Evolutionary conservation across 2,888 invertebrate species (phyloP), one percentile per base, ranked within the genome.

Genomic region (Acanthopleura granulata): DNA sequence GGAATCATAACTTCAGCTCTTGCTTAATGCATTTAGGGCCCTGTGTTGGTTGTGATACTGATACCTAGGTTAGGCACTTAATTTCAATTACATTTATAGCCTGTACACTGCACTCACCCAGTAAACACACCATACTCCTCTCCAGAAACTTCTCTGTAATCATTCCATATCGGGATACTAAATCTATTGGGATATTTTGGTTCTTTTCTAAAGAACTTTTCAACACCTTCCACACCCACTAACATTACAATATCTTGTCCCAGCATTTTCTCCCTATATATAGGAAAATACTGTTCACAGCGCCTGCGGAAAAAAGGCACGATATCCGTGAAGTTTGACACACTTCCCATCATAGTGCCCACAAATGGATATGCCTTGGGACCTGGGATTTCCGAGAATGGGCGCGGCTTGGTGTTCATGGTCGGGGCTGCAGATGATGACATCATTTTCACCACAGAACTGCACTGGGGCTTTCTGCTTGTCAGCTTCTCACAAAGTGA

Each of bases 181-280:
- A 76, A 51, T 29, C 76, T 40, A 25, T 73, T 73, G 6, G 76
- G 76, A 73, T 70, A 74, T n/a, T 69, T 73, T 30, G 73, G 66
- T 30, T 76, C 76, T 25, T 74, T 50, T 6, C 76, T 25, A 27
- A 22, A 22, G 30, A 76, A 57, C 18, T 69, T 74, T 57, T 76
- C 76, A 22, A 76, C 70, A 22, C 27, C 76, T 9, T 73, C 71
- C 4, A 57, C 57, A 62, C 69, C 70, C 4, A 29, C 30, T 18
- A 73, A 57, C 18, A 51, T 49, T 25, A 76, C 73, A 27, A 76
- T 25, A n/a, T 61, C 27, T 30, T 40, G 30, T n/a, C 57, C 57
- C 22, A 57, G 49, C 14, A 74, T 29, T 71, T 40, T 30, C 49
- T 74, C 49, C 40, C 51, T 69, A 40, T 29, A 73, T 40, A 76